Percentiles rank a stretch among this genome's conserved stretches.
Evolutionary conservation across 2,797 vertebrate genomes (phyloP).

Genomic region (Enteromius thamalakanensis): DNA sequence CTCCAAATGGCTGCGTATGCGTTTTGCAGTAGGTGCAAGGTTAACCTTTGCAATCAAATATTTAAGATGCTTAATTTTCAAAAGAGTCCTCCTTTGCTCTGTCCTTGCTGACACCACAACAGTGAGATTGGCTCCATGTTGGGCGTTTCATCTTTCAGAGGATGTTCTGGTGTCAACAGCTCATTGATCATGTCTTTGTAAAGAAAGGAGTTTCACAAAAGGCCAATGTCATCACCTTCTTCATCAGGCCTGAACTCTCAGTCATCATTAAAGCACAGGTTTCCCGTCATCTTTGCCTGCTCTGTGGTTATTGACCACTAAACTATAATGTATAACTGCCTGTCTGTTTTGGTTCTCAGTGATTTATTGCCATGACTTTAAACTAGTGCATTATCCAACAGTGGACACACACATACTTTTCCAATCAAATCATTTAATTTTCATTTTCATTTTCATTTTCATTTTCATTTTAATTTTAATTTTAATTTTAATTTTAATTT

Average conservation of each 20-base stretch:
- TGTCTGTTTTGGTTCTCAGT: neutral
- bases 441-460: no score
- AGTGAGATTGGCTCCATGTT: slow-evolving; percentile 29
- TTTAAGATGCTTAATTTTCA: neutral
- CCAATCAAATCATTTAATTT: neutral
- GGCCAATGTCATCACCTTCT: slow-evolving; percentile 54
- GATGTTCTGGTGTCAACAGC: slow-evolving; percentile 49
- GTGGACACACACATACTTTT: neutral
- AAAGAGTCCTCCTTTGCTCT: slow-evolving; percentile 6
- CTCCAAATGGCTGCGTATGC: neutral
- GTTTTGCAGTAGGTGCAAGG: neutral
- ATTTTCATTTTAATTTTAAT: neutral
- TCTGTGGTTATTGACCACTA: slow-evolving; percentile 25
- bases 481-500: neutral
- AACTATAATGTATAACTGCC: slow-evolving; percentile 19
- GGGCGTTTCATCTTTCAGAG: slow-evolving; percentile 52
- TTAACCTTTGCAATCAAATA: slow-evolving; percentile 10
- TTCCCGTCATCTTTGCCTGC: slow-evolving; percentile 17
- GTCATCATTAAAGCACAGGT: slow-evolving; percentile 6
- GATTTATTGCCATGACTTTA: slow-evolving; percentile 7
- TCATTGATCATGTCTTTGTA: slow-evolving; percentile 58
- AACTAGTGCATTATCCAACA: neutral
- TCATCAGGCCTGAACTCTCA: slow-evolving; percentile 45
- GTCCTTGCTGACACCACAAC: slow-evolving; percentile 37
- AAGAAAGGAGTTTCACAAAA: slow-evolving; percentile 45